Evolutionary conservation across 2,888 invertebrate species (phyloP).

Genomic region (Xylota sylvarum): DNA sequence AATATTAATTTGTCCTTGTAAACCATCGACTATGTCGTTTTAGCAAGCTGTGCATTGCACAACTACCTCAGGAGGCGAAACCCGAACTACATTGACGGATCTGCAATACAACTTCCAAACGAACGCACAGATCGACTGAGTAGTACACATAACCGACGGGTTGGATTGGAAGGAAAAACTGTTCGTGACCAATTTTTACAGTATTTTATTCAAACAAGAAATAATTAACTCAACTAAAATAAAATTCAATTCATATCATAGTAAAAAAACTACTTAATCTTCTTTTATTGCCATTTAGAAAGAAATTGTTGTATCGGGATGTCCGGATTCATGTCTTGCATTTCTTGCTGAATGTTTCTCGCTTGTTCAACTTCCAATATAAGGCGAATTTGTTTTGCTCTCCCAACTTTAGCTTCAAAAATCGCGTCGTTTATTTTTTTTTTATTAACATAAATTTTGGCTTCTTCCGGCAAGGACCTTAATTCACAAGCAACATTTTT

Average conservation of each 20-base stretch:
- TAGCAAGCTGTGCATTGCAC: background rate
- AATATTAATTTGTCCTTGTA: no score
- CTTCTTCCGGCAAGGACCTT: no score
- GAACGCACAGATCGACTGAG: no score
- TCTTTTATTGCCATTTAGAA: conserved; percentile 22
- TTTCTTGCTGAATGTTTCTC: conserved; percentile 17
- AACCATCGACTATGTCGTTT: no score
- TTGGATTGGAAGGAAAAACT: no score
- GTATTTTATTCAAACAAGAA: no score
- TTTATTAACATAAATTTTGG: conserved; percentile 17
- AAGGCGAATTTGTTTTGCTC: conserved; percentile 10
- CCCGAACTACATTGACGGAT: background rate
- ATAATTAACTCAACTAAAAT: no score
- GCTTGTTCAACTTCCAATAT: conserved; percentile 1
- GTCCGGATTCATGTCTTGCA: conserved; percentile 8
- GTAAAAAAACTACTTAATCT: no score
- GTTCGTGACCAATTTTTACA: no score
- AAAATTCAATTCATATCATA: no score
- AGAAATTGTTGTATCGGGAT: conserved; percentile 16
- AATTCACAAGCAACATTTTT: conserved; percentile 22
- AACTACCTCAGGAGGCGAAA: background rate
- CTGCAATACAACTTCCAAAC: no score
- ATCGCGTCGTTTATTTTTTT: conserved; percentile 13
- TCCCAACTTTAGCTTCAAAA: conserved; percentile 21
- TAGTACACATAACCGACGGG: no score